These are phyloP conservation scores for Drosophila fungiperda DNA, from an alignment of 2,888 invertebrate genomes.

Conservation along the genomic window DNA sequence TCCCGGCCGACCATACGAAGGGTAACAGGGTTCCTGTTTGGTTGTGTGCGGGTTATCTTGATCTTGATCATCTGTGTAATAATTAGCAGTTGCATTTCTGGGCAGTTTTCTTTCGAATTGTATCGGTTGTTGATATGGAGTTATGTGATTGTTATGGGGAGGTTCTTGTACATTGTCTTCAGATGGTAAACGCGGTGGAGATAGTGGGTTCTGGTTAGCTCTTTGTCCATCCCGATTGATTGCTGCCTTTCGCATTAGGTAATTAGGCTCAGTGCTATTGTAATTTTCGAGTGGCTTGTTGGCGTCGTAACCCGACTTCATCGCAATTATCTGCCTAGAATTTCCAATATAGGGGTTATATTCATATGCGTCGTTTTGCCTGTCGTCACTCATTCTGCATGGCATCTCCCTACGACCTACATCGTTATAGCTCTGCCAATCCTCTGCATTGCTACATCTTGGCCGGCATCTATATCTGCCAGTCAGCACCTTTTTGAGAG, in stretches of 20 bases:
- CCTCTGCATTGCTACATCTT: background rate
- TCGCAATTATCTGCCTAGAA: background rate
- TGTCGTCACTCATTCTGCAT: background rate
- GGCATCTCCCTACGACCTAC: background rate
- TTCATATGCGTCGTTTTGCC: background rate
- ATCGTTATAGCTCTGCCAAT: background rate
- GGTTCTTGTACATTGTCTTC: background rate
- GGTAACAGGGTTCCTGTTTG: background rate
- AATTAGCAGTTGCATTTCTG: background rate
- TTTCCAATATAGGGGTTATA: background rate
- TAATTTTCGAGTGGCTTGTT: background rate
- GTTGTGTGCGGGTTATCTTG: background rate
- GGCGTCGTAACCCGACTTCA: background rate
- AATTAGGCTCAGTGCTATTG: background rate
- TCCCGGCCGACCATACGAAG: background rate
- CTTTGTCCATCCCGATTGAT: background rate
- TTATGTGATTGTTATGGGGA: background rate
- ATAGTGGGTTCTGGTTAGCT: background rate
- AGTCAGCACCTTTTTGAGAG: slow-evolving; percentile 10
- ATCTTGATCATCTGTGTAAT: background rate
- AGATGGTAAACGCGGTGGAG: background rate
- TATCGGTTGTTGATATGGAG: background rate
- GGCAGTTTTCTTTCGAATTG: background rate
- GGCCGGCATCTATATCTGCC: slow-evolving; percentile 15
- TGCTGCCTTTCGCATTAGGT: background rate